Evolutionary conservation across 2,797 vertebrate species (phyloP).

Genomic region (Microchirus variegatus): DNA sequence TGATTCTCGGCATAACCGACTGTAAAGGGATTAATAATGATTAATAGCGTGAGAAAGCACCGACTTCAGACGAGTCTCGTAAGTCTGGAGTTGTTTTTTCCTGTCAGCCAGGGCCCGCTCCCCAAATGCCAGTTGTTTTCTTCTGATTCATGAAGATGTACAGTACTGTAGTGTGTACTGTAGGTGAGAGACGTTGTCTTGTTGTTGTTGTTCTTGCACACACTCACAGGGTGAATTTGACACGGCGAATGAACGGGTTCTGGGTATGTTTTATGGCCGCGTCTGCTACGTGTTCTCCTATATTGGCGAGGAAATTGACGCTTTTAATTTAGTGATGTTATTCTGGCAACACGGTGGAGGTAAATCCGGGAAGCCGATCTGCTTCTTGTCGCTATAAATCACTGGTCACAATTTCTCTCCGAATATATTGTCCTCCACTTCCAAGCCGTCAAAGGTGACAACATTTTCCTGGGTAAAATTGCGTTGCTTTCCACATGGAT

Average conservation of each 20-base stretch:
- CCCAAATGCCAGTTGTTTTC: constrained; percentile 7
- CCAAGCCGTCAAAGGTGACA: constrained; percentile 51
- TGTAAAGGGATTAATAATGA: neutral
- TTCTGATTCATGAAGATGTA: no score
- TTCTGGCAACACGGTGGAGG: constrained; percentile 26
- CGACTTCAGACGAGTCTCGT: constrained; percentile 33
- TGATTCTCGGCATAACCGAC: neutral
- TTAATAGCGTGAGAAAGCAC: neutral
- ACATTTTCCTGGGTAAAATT: constrained; percentile 37
- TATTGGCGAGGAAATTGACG: constrained; percentile 13
- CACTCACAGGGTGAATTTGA: constrained; percentile 18
- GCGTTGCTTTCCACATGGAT: constrained; percentile 33
- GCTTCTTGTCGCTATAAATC: constrained; percentile 54
- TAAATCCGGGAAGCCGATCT: constrained; percentile 39
- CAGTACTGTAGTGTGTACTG: constrained; percentile 33
- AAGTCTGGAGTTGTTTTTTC: constrained; percentile 15
- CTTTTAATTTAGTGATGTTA: constrained; percentile 20
- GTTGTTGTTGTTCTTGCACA: no score
- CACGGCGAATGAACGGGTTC: constrained; percentile 38
- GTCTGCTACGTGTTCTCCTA: constrained; percentile 31
- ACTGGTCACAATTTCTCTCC: constrained; percentile 42
- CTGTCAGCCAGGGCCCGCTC: neutral
- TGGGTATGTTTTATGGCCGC: constrained; percentile 28
- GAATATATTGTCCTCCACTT: constrained; percentile 64
- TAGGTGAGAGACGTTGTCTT: constrained; percentile 19